These are phyloP conservation scores for Syndactyla subalaris DNA, from an alignment of 2,797 vertebrate genomes.

Conservation along the genomic window DNA sequence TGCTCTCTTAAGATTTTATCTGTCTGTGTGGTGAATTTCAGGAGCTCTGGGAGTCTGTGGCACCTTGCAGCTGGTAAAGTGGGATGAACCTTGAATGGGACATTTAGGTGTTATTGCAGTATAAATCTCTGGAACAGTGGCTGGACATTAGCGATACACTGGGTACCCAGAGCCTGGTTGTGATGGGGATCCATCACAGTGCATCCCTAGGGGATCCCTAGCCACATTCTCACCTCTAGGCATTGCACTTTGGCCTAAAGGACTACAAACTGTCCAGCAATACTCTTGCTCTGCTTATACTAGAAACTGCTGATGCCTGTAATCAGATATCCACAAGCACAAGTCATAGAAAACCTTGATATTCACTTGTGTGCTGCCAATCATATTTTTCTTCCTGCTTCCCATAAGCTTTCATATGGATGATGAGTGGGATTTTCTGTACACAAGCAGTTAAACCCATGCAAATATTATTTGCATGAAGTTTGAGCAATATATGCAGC, in stretches of 20 bases:
- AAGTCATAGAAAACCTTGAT: background rate
- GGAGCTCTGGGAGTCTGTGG: fast-evolving
- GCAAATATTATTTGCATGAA: conserved; percentile 15
- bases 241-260: background rate
- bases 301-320: background rate
- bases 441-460: conserved; percentile 18
- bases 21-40: background rate
- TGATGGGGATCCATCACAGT: fast-evolving
- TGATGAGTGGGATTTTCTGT: background rate
- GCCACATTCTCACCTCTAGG: background rate
- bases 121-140: background rate
- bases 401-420: background rate
- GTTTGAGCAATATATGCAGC: conserved; percentile 36
- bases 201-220: background rate
- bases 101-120: background rate
- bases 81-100: background rate
- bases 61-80: background rate
- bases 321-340: background rate
- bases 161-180: background rate
- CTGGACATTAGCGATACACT: background rate
- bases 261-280: too few relatives aligned
- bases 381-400: background rate
- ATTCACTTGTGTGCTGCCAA: background rate
- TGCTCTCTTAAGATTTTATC: background rate
- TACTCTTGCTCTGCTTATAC: background rate